Evolutionary conservation across 2,113 vertebrate genomes (phyloP).

Genomic region (Crotalus viridis): DNA sequence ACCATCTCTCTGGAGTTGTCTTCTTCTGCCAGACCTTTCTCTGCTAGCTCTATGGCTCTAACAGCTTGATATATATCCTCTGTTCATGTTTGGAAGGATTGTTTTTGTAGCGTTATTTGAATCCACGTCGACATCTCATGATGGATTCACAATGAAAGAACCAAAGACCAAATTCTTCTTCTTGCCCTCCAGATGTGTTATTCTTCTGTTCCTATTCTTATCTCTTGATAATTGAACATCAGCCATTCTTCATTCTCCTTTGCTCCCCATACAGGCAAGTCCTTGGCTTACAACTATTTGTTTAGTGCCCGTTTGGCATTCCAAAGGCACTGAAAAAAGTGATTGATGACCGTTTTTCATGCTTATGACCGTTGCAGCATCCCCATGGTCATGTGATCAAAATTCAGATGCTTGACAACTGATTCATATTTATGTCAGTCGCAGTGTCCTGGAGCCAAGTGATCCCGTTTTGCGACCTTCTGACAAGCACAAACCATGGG

Average conservation of each 20-base stretch:
- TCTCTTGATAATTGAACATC: not conserved
- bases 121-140: not conserved
- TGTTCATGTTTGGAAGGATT: no score
- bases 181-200: not conserved
- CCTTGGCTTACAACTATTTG: no score
- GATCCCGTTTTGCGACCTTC: no score
- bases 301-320: no score
- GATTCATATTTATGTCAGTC: no score
- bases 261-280: not conserved
- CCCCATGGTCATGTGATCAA: no score
- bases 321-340: no score
- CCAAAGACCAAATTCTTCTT: not conserved
- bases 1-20: not conserved
- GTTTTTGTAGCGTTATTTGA: not conserved
- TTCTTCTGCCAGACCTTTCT: not conserved
- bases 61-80: not conserved
- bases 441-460: no score
- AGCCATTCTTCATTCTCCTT: not conserved
- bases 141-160: not conserved
- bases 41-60: not conserved
- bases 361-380: no score
- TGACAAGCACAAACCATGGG: no score
- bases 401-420: no score
- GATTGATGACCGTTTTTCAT: no score
- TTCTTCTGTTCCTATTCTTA: not conserved